Percentiles rank a stretch among this genome's conserved stretches.
Conservation (phyloP, 2,797 vertebrate genomes). For the Mallotus villosus region DNA sequence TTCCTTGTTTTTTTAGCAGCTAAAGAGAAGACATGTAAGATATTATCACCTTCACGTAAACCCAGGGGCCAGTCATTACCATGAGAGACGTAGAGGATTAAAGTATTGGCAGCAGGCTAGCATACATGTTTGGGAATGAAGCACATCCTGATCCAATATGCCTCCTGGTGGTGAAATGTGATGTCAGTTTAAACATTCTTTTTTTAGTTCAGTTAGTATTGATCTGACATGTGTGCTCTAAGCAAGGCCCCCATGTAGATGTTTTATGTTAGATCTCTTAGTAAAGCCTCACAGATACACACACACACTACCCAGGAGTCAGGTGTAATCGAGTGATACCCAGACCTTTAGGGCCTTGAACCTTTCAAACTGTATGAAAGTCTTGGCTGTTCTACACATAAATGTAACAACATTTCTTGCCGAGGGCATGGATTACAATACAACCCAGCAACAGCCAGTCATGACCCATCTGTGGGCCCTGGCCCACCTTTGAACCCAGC, state of each 20-base stretch:
- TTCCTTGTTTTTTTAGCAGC: slow-evolving; percentile 29
- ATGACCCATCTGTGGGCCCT: slow-evolving; percentile 36
- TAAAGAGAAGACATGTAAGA: slow-evolving; percentile 36
- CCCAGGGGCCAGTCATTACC: slow-evolving; percentile 43
- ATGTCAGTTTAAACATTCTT: no score
- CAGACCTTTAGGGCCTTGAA: not conserved
- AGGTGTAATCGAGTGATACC: not conserved
- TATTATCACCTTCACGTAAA: slow-evolving; percentile 40
- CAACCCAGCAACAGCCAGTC: slow-evolving; percentile 35
- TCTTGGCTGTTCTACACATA: slow-evolving; percentile 26
- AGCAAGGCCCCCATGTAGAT: no score
- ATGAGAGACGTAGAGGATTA: slow-evolving; percentile 43
- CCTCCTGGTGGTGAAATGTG: slow-evolving; percentile 23
- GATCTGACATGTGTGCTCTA: no score
- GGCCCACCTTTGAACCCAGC: not conserved
- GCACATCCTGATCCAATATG: slow-evolving; percentile 16
- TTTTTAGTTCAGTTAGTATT: no score
- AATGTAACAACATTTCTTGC: slow-evolving; percentile 37
- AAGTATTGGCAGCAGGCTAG: slow-evolving; percentile 48
- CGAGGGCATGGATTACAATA: slow-evolving; percentile 39
- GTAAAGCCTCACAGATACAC: not conserved
- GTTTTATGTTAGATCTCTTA: no score
- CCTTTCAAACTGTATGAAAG: not conserved
- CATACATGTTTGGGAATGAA: slow-evolving; percentile 64
- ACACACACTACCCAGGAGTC: not conserved